These are phyloP conservation scores for Xenus cinereus DNA, from an alignment of 2,113 vertebrate species.

Conservation along the genomic window DNA sequence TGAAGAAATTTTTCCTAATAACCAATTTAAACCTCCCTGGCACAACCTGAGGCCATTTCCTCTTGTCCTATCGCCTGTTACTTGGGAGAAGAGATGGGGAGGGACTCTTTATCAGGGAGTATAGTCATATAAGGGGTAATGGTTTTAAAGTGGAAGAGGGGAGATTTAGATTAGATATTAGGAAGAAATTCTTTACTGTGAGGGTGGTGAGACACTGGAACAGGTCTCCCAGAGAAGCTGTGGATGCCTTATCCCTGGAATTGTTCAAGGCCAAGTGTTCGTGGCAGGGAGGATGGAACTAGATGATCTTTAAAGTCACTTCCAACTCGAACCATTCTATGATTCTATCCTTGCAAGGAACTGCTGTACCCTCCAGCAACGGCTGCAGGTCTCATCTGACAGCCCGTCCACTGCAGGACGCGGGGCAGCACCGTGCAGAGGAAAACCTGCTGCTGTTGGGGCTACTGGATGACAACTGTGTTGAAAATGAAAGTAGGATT, in stretches of 20 bases:
- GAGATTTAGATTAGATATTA: background rate
- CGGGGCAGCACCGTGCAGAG: fast-evolving
- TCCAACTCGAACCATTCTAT: background rate
- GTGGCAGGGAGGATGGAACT: background rate
- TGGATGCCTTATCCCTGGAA: background rate
- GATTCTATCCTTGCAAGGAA: background rate
- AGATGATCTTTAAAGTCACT: background rate
- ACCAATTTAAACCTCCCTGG: background rate
- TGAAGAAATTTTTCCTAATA: background rate
- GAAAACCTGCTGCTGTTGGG: background rate
- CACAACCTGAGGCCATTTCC: background rate
- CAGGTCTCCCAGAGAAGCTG: background rate
- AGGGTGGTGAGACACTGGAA: background rate
- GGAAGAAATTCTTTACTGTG: background rate
- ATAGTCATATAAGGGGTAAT: background rate
- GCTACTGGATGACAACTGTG: fast-evolving
- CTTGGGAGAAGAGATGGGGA: background rate
- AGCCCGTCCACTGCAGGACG: no score
- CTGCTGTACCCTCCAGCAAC: background rate
- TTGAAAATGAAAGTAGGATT: background rate
- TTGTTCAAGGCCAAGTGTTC: background rate
- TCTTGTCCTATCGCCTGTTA: background rate
- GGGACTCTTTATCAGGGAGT: background rate
- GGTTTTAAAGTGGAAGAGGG: background rate
- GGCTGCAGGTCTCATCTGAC: background rate